Evolutionary conservation across 2,888 invertebrate species (phyloP).

Genomic region (Dione juno): DNA sequence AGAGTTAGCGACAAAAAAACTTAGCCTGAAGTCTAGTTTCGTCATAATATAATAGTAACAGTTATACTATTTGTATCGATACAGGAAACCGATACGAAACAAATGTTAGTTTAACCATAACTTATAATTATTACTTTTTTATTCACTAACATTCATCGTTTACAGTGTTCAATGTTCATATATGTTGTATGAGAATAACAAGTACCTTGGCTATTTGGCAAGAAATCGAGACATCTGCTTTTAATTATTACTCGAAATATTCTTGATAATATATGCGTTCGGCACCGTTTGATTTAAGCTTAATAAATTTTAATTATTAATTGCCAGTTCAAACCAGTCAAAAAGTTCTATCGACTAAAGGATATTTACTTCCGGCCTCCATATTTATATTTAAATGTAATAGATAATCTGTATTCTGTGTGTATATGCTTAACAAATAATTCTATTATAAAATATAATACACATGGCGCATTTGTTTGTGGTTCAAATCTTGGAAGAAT

Average conservation of each 20-base stretch:
- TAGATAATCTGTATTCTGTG: background rate
- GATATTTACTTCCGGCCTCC: background rate
- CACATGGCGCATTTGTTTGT: too few species aligned
- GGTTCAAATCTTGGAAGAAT: too few species aligned
- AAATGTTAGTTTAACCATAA: too few species aligned
- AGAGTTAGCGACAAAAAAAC: too few species aligned
- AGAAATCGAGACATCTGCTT: slow-evolving; percentile 18
- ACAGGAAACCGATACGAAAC: too few species aligned
- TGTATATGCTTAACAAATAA: background rate
- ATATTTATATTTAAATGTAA: background rate
- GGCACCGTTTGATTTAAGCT: slow-evolving; percentile 4
- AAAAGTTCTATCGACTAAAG: background rate
- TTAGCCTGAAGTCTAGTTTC: too few species aligned
- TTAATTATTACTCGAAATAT: slow-evolving; percentile 13
- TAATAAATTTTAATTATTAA: background rate
- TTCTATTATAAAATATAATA: background rate
- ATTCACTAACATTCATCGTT: background rate
- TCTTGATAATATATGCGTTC: slow-evolving; percentile 3
- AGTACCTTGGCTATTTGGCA: slow-evolving; percentile 20
- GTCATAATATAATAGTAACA: too few species aligned
- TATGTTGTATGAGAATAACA: slow-evolving; percentile 3
- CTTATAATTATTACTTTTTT: too few species aligned
- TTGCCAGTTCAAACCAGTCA: background rate
- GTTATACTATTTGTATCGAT: too few species aligned
- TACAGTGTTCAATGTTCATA: background rate